These are phyloP conservation scores for Drosophila trapezifrons DNA, from an alignment of 1,140 invertebrate genomes.

Conservation along the genomic window DNA sequence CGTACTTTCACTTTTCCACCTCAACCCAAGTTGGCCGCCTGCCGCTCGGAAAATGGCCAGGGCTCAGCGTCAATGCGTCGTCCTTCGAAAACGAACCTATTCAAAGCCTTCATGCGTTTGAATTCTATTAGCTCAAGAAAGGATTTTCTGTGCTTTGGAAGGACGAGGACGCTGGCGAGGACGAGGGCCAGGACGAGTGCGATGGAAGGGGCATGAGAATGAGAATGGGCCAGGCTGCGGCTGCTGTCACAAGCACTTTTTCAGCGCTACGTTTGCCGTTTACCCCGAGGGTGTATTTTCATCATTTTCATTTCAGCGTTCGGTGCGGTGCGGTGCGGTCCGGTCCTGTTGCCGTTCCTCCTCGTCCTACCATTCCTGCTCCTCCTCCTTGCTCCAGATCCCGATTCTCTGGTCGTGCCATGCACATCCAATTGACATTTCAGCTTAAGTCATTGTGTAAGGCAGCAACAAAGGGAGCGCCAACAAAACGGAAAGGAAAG, in stretches of 20 bases:
- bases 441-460: conserved; percentile 80
- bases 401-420: conserved; percentile 45
- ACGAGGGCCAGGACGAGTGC: too few relatives aligned
- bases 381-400: conserved; percentile 25
- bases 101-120: conserved; percentile 80
- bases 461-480: conserved; percentile 60
- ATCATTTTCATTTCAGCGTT: conserved; percentile 69
- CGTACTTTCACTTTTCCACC: conserved; percentile 76
- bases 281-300: conserved; percentile 74
- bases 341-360: conserved; percentile 3
- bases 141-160: conserved; percentile 62
- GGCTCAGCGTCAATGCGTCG: conserved; percentile 60
- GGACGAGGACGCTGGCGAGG: background rate
- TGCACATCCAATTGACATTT: conserved; percentile 81
- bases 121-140: conserved; percentile 80
- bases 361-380: background rate
- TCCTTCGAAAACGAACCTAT: conserved; percentile 78
- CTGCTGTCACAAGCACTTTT: conserved; percentile 81
- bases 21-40: conserved; percentile 1
- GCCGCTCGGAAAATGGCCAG: conserved; percentile 41
- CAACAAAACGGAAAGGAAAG: conserved; percentile 62
- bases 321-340: conserved; percentile 23
- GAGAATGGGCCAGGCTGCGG: conserved; percentile 1
- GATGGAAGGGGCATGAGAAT: background rate
- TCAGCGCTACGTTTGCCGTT: conserved; percentile 70